phyloP scores from a whole-genome alignment of 2,113 vertebrate species.

The Myotis lucifugus region DNA sequence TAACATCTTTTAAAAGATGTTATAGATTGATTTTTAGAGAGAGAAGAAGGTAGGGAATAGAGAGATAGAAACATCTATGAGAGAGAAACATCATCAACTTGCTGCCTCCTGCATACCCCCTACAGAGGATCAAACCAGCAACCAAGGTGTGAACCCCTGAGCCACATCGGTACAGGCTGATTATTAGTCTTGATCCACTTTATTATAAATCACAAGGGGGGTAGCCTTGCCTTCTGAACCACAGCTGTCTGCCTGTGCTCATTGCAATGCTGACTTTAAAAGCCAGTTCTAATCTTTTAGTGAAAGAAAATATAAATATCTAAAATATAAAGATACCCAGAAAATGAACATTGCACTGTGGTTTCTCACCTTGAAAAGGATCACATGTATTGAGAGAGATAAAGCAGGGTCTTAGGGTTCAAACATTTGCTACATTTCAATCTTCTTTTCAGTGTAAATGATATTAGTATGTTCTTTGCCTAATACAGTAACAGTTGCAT shows the following conservation, averaged over 20 bases:
- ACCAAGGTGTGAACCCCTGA: too few species aligned
- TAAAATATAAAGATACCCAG: neutral
- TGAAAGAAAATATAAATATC: neutral
- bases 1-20: too few species aligned
- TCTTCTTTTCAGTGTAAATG: neutral
- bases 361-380: neutral
- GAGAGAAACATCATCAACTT: too few species aligned
- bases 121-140: too few species aligned
- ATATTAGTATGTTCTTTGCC: neutral
- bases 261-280: neutral
- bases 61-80: too few species aligned
- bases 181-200: slow-evolving; percentile 16
- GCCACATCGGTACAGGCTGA: neutral
- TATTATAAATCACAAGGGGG: neutral
- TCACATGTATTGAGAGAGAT: neutral
- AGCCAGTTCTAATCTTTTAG: neutral
- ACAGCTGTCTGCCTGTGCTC: neutral
- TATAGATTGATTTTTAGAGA: too few species aligned
- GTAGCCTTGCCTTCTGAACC: neutral
- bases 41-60: too few species aligned
- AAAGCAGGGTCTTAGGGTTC: neutral
- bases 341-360: neutral
- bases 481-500: neutral
- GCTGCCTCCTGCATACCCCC: too few species aligned
- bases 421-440: neutral